Evolutionary conservation across 2,888 invertebrate genomes (phyloP).

Genomic region (Ochlodes sylvanus): DNA sequence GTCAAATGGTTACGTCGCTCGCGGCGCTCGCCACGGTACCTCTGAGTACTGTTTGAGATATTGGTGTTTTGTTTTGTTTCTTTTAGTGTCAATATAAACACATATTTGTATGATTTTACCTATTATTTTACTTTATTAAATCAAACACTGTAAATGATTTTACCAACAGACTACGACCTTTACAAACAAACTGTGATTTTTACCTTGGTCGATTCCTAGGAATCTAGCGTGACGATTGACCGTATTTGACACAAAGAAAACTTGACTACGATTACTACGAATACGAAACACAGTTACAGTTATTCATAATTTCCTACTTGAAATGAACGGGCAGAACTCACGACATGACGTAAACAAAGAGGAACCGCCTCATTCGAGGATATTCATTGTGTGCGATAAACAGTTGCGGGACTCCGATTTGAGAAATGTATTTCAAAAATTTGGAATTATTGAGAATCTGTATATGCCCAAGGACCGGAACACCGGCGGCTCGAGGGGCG

Average conservation of each 20-base stretch:
- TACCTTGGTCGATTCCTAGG: slow-evolving; percentile 34
- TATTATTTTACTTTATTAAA: background rate
- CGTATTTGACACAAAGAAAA: slow-evolving; percentile 37
- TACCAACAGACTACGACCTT: slow-evolving; percentile 22
- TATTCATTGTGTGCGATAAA: slow-evolving; percentile 95
- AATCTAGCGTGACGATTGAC: slow-evolving; percentile 46
- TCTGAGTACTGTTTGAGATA: no score
- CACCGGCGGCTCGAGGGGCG: slow-evolving; percentile 94
- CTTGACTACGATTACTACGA: slow-evolving; percentile 24
- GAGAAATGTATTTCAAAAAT: slow-evolving; percentile 90
- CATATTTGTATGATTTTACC: background rate
- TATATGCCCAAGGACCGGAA: slow-evolving; percentile 94
- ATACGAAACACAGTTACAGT: slow-evolving; percentile 39
- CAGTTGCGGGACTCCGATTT: slow-evolving; percentile 88
- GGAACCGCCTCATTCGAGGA: slow-evolving; percentile 93
- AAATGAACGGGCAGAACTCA: slow-evolving; percentile 47
- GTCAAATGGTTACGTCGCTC: no score
- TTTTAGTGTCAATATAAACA: no score
- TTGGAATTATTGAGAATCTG: slow-evolving; percentile 94
- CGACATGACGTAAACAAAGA: slow-evolving; percentile 67
- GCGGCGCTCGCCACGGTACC: no score
- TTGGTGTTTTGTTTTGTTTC: no score
- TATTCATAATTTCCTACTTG: slow-evolving; percentile 43
- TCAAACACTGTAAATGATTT: background rate
- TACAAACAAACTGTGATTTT: slow-evolving; percentile 28